Base-by-base conservation (phyloP, 2,113 vertebrate genomes). In the Brachyhypopomus occidentalis region DNA sequence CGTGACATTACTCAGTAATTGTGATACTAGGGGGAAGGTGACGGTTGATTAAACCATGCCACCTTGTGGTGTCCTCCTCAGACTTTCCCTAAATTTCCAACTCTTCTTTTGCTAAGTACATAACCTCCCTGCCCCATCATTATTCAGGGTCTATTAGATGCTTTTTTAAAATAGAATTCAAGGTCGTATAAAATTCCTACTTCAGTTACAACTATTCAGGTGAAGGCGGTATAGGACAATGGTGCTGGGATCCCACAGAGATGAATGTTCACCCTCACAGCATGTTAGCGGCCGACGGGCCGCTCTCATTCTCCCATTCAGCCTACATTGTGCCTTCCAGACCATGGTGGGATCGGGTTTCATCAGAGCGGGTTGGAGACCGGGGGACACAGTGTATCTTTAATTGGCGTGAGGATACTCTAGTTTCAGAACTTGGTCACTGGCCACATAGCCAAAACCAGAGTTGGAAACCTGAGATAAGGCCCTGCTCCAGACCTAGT, bases 401-500 rank as follows among this genome's bases (percentile, higher is more conserved):
- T 83, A 75, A 83, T 62, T 75, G 72, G 69, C 71, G 80, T 78
- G 69, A 62, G 59, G 23, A 80, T 48, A 83, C 73, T 22, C 70
- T 60, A 73, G 59, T 41, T 75, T 82, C 80, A 85, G 80, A 75
- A 62, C 72, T 75, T 23, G 23, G 75, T 70, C 69, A 27, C 38
- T 36, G 73, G 81, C 27, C 78, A 66, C 74, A 34, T 22, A 55
- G 71, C 78, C 73, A 80, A 72, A 48, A 67, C 69, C 74, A 8
- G 60, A 25, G 22, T 38, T 73, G 77, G 81, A 83, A 86, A 83
- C 27, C 62, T 60, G 77, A 83, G 80, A 69, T 81, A 64, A 79
- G 52, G 36, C 11, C 80, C 75, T 80, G 80, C 56, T 45, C 63
- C 5, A 14, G n/a, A 62, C 66, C 41, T 80, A 71, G 70, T 64